Base-by-base conservation (phyloP, 1,140 invertebrate species). In the Solen grandis region DNA sequence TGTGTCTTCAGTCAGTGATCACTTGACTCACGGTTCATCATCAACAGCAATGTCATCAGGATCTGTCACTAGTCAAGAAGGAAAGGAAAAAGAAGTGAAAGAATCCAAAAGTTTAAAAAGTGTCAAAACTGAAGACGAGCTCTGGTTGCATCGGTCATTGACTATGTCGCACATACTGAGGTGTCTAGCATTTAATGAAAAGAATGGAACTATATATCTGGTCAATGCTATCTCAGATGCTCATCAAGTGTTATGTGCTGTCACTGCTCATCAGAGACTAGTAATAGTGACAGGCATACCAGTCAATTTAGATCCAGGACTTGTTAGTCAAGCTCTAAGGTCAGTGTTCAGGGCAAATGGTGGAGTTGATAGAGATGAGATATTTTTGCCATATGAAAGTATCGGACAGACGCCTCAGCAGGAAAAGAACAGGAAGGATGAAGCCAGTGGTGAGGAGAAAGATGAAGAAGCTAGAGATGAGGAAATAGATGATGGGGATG, bases 261-360 rank as follows among this genome's bases (percentile, higher is more conserved):
- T 88, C 10, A 88, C 88, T 10, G 87, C 87, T 22, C 88, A 89
- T 62, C 84, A 81, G 33, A 82, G 91, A n/a, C 73, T 92, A 0
- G 80, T 92, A 5, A 82, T 92, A 22, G 81, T 92, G 2, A 88
- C 88, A 41, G 90, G 90, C 16, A 91, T 92, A 31, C 91, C 90
- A 31, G 46, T 78, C 2, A 65, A 88, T 25, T 38, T 91, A 29
- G 77, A 81, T 3, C 72, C 65, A 8, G 82, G 82, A 8, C 72
- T 72, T 22, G 86, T 91, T 1, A 86, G 84, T 38, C 77, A 81
- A 38, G 85, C 88, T 25, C 73, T 92, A 22, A 38, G 76, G 22
- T 86, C 85, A 59, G 86, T 87, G 2, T 87, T 90, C 72, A 85
- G 83, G 54, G 73, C 86, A 13, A 76, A 81, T 75, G 91, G 91